These are phyloP conservation scores for Drosophila setifemur DNA, from an alignment of 1,140 invertebrate genomes.

Conservation along the genomic window DNA sequence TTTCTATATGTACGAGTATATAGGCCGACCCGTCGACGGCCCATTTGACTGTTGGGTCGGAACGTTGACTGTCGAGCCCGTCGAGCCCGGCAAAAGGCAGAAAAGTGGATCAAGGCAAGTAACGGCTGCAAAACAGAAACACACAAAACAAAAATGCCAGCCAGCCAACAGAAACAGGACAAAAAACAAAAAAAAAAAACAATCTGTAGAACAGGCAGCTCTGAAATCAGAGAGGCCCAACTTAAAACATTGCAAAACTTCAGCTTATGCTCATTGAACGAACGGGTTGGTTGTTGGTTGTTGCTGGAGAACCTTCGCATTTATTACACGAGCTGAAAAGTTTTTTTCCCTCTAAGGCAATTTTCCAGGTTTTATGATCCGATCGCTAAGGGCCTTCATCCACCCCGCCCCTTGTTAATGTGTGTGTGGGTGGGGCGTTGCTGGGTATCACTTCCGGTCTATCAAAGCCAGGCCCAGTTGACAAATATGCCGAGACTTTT, in stretches of 20 bases:
- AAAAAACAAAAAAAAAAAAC: conserved; percentile 7
- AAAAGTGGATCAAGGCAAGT: conserved; percentile 76
- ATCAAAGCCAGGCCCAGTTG: conserved; percentile 54
- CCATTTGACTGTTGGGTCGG: conserved; percentile 68
- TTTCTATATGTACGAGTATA: conserved; percentile 15
- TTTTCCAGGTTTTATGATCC: conserved; percentile 70
- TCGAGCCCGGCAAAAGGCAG: conserved; percentile 34
- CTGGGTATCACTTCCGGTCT: conserved; percentile 71
- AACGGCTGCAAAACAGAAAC: conserved; percentile 26
- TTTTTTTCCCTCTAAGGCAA: conserved; percentile 34
- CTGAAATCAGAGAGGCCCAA: conserved; percentile 56
- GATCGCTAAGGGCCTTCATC: conserved; percentile 44
- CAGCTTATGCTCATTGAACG: conserved; percentile 55
- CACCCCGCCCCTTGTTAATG: conserved; percentile 17
- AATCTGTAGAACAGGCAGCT: conserved; percentile 32
- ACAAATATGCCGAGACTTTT: conserved; percentile 66
- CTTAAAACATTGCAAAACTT: conserved; percentile 59
- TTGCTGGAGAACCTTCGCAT: conserved; percentile 39
- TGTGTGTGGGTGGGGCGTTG: conserved; percentile 8
- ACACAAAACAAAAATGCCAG: conserved; percentile 20
- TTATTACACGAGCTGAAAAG: conserved; percentile 71
- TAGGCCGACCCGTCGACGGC: conserved; percentile 45
- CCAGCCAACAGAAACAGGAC: conserved; percentile 6
- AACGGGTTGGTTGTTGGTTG: conserved; percentile 4
- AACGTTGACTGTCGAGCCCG: conserved; percentile 45